A percentile compares a stretch with the other conserved stretches of the same genome.
Conservation (phyloP, 2,113 vertebrate species). For the Takifugu bimaculatus region DNA sequence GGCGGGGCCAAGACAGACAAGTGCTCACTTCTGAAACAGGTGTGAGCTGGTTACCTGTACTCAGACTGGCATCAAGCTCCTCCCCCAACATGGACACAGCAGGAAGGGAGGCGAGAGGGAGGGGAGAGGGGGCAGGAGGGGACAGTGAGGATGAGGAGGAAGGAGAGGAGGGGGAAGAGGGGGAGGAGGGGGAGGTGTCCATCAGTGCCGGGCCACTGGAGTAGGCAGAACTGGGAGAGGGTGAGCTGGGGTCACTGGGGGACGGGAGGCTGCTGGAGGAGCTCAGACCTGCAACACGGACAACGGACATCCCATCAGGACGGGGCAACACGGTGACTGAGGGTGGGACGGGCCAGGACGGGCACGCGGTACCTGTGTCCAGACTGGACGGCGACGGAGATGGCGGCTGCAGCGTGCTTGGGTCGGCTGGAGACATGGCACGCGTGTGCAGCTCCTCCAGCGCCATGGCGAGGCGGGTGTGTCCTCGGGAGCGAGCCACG, state of each 20-base stretch:
- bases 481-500: conserved; percentile 84
- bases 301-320: conserved; percentile 19
- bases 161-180: conserved; percentile 63
- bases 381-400: conserved; percentile 82
- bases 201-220: conserved; percentile 76
- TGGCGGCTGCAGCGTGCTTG: conserved; percentile 33
- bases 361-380: conserved; percentile 76
- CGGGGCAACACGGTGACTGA: background rate
- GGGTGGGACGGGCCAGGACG: background rate
- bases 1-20: background rate
- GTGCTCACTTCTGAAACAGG: too few species aligned
- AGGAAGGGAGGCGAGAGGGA: conserved; percentile 50
- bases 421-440: conserved; percentile 1
- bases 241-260: conserved; percentile 75
- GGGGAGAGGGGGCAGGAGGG: conserved; percentile 58
- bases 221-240: conserved; percentile 81
- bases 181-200: conserved; percentile 76
- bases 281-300: conserved; percentile 63
- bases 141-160: conserved; percentile 71
- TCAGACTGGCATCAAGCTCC: conserved; percentile 22
- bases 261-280: conserved; percentile 82
- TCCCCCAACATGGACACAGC: conserved; percentile 41
- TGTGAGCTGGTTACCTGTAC: conserved; percentile 27
- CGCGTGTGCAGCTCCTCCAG: conserved; percentile 82
- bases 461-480: conserved; percentile 79